A percentile compares a stretch with the other conserved stretches of the same genome.
These are phyloP conservation scores for Nomada fucata DNA, from an alignment of 2,888 invertebrate species.

Conservation along the genomic window DNA sequence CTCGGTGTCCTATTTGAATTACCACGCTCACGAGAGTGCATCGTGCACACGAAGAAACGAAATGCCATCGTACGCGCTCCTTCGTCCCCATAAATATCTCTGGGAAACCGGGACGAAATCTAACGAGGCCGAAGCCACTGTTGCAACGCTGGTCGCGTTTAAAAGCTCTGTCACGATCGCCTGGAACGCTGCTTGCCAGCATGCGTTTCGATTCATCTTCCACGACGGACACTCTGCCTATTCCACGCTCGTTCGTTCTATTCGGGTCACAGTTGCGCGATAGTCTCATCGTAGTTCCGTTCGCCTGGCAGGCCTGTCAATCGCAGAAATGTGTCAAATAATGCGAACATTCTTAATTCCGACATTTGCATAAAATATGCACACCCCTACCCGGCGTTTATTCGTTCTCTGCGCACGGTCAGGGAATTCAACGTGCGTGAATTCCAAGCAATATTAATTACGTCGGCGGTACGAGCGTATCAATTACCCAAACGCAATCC, in stretches of 20 bases:
- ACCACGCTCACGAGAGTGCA: slow-evolving; percentile 6
- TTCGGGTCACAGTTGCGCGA: slow-evolving; percentile 43
- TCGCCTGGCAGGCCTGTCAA: not conserved
- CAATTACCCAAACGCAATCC: too few species aligned
- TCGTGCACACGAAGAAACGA: slow-evolving; percentile 37
- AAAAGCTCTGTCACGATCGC: too few species aligned
- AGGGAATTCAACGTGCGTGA: too few species aligned
- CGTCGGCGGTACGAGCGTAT: too few species aligned
- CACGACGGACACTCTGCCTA: not conserved
- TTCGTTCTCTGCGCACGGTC: too few species aligned
- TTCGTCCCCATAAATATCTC: slow-evolving; percentile 40
- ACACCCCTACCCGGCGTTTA: too few species aligned
- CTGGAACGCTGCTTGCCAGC: not conserved
- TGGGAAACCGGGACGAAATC: slow-evolving; percentile 56
- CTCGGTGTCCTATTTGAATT: slow-evolving; percentile 31
- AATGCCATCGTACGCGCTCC: slow-evolving; percentile 37
- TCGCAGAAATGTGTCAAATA: not conserved
- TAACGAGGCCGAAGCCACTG: slow-evolving; percentile 38
- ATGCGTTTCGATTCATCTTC: not conserved
- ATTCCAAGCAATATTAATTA: too few species aligned
- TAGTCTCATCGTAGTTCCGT: slow-evolving; percentile 37
- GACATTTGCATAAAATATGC: too few species aligned
- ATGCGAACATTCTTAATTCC: too few species aligned
- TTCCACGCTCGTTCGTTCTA: slow-evolving; percentile 19
- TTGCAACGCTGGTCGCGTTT: not conserved